These are phyloP conservation scores for Seira musarum DNA, from an alignment of 2,888 invertebrate species.

Conservation along the genomic window DNA sequence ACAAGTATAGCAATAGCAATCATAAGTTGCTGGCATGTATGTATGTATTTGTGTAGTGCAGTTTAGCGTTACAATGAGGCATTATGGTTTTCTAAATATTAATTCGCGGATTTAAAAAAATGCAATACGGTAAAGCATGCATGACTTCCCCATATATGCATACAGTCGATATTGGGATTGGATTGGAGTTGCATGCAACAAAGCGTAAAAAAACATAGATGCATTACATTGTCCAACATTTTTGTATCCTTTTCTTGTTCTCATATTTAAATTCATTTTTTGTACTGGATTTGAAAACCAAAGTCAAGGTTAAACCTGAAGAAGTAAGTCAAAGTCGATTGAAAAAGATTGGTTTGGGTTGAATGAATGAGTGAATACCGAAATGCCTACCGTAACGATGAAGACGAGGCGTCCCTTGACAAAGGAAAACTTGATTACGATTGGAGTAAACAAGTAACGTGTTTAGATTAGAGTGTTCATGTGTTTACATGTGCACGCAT, in stretches of 20 bases:
- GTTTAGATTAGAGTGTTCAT: slow-evolving; percentile 17
- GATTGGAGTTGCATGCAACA: background rate
- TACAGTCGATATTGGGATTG: too few species aligned
- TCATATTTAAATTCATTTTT: background rate
- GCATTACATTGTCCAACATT: slow-evolving; percentile 6
- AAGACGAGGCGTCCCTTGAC: slow-evolving; percentile 27
- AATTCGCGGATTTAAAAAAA: too few species aligned
- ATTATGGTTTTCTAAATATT: too few species aligned
- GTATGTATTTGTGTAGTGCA: too few species aligned
- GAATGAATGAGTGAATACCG: slow-evolving; percentile 32
- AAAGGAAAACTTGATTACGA: slow-evolving; percentile 14
- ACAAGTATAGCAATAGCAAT: background rate
- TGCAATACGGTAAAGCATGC: too few species aligned
- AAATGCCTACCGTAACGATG: too few species aligned
- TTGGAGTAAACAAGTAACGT: too few species aligned
- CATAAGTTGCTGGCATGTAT: too few species aligned
- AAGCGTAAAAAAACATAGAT: background rate
- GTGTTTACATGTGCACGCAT: slow-evolving; percentile 46
- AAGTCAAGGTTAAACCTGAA: slow-evolving; percentile 54
- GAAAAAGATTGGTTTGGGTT: too few species aligned
- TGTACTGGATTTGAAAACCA: slow-evolving; percentile 52
- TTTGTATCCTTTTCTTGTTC: background rate
- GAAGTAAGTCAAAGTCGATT: slow-evolving; percentile 45
- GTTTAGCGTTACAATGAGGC: too few species aligned
- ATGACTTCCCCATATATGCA: too few species aligned